Conservation (phyloP, 2,113 vertebrate species). For the Ovis canadensis region DNA sequence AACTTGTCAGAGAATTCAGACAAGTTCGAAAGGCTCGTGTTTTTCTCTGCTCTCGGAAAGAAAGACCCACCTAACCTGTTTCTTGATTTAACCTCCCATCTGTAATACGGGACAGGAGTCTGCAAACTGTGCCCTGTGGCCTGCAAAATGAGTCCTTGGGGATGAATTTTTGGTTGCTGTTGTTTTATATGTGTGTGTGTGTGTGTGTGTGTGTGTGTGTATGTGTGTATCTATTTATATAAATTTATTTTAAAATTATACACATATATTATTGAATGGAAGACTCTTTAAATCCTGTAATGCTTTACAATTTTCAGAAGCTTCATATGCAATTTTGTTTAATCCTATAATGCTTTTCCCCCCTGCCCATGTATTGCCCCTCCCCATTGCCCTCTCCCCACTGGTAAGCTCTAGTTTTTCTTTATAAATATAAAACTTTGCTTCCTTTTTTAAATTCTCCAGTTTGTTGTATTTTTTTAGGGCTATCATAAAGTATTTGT, state of each 20-base stretch:
- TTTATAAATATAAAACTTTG: background rate
- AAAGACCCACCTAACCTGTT: background rate
- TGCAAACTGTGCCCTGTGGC: background rate
- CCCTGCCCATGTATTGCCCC: no score
- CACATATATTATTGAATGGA: background rate
- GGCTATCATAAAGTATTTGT: background rate
- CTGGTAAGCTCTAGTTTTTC: background rate
- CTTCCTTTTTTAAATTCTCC: background rate
- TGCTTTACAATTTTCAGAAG: background rate
- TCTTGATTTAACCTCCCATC: background rate
- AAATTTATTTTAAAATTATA: background rate
- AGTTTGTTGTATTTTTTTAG: background rate
- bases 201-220: background rate
- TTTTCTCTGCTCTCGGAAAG: slow-evolving; percentile 14
- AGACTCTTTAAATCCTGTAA: background rate
- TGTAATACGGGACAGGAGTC: background rate
- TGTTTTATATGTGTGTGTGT: no score
- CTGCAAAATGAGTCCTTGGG: background rate
- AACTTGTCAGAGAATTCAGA: slow-evolving; percentile 60
- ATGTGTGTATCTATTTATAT: background rate
- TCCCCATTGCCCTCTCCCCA: background rate
- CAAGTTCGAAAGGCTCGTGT: slow-evolving; percentile 48
- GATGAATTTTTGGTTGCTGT: background rate
- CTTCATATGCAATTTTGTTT: background rate
- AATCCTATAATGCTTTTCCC: fast-evolving